These are phyloP conservation scores for Sarcophaga caerulescens DNA, from an alignment of 2,888 invertebrate genomes.

Conservation along the genomic window DNA sequence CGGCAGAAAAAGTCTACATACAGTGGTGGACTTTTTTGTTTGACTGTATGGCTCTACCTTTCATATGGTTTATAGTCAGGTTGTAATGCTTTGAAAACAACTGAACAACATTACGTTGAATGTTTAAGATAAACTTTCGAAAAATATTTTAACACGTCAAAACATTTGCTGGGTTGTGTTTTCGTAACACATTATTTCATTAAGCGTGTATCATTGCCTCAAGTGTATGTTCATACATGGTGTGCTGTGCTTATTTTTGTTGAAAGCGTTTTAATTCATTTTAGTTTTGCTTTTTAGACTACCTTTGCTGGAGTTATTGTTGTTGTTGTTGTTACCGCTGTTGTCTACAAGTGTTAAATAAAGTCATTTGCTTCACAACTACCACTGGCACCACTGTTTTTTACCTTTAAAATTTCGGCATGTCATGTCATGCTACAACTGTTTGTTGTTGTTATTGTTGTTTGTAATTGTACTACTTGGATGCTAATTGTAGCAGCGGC, in stretches of 20 bases:
- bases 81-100: too few relatives aligned
- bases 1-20: too few relatives aligned
- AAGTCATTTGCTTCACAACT: constrained; percentile 45
- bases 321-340: background rate
- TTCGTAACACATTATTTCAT: background rate
- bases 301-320: too few relatives aligned
- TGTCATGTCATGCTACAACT: constrained; percentile 8
- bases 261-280: too few relatives aligned
- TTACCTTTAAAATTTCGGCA: constrained; percentile 21
- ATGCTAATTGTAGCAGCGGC: background rate
- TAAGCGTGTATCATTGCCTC: background rate
- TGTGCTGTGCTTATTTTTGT: background rate
- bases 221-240: constrained; percentile 18
- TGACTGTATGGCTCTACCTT: too few relatives aligned
- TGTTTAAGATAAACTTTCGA: background rate
- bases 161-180: constrained; percentile 18
- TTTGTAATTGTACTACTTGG: background rate
- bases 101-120: background rate
- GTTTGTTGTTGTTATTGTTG: constrained; percentile 8
- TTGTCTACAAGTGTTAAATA: constrained; percentile 62
- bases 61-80: too few relatives aligned
- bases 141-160: too few relatives aligned
- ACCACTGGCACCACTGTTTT: background rate
- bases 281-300: background rate
- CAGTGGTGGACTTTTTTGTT: too few relatives aligned